These are phyloP conservation scores for Taenioides sp. DNA, from an alignment of 2,797 vertebrate species.

Conservation along the genomic window DNA sequence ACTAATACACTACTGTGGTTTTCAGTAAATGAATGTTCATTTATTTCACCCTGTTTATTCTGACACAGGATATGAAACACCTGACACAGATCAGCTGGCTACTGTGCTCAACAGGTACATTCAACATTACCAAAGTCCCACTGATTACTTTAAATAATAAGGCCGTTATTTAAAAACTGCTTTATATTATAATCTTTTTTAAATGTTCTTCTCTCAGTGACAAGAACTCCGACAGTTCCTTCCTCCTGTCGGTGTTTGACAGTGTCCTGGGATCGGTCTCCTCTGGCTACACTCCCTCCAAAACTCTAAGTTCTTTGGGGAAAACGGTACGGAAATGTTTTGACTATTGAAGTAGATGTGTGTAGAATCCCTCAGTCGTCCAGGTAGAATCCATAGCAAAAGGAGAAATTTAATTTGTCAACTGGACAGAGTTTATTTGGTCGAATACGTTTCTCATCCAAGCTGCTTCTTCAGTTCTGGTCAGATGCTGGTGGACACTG, in stretches of 20 bases:
- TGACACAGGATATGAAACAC: slow-evolving; percentile 43
- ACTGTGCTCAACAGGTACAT: slow-evolving; percentile 44
- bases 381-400: no score
- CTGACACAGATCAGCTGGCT: slow-evolving; percentile 3
- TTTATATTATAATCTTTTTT: not conserved
- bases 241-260: slow-evolving; percentile 9
- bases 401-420: no score
- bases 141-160: not conserved
- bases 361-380: no score
- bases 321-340: slow-evolving; percentile 33
- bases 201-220: slow-evolving; percentile 24
- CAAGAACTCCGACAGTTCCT: not conserved
- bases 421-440: no score
- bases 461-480: no score
- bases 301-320: not conserved
- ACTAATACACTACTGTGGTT: not conserved
- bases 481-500: no score
- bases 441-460: no score
- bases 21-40: not conserved
- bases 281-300: not conserved
- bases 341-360: not conserved
- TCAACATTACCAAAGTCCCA: not conserved
- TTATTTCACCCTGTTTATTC: not conserved
- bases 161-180: not conserved
- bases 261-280: slow-evolving; percentile 10